Percentiles rank a stretch among this genome's conserved stretches.
phyloP scores from a whole-genome alignment of 2,888 invertebrate species.

The Caenorhabditis zanzibari region DNA sequence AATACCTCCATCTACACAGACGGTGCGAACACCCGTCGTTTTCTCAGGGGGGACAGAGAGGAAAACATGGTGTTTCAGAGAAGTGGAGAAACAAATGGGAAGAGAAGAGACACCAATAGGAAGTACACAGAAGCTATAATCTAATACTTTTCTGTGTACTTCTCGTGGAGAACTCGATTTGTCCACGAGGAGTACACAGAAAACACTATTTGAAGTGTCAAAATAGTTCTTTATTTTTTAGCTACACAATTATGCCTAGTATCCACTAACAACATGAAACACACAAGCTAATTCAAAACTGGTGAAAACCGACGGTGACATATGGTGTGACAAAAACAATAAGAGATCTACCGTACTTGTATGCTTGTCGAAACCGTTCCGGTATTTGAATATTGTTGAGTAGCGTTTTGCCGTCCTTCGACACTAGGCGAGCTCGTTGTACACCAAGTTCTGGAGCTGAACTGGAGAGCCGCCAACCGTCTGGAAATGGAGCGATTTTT shows the following conservation, averaged over 20 bases:
- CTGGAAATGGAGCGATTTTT: slow-evolving; percentile 53
- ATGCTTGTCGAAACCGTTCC: slow-evolving; percentile 68
- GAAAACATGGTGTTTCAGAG: slow-evolving; percentile 14
- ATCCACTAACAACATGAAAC: slow-evolving; percentile 2
- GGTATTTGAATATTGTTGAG: slow-evolving; percentile 77
- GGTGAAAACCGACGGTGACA: slow-evolving; percentile 14
- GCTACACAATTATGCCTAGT: background rate
- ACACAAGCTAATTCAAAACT: slow-evolving; percentile 6
- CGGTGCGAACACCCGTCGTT: slow-evolving; percentile 65
- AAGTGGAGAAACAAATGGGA: slow-evolving; percentile 10
- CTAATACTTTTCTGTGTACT: too few species aligned
- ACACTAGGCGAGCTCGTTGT: slow-evolving; percentile 75
- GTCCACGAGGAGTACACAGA: too few species aligned
- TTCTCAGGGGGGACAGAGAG: slow-evolving; percentile 35
- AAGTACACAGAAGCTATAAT: slow-evolving; percentile 5
- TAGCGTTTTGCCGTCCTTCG: slow-evolving; percentile 79
- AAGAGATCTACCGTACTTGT: slow-evolving; percentile 66
- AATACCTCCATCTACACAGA: slow-evolving; percentile 69
- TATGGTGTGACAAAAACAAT: background rate
- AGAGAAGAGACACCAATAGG: slow-evolving; percentile 7
- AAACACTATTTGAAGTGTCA: too few species aligned
- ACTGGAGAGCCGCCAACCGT: slow-evolving; percentile 70
- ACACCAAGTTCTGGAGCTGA: slow-evolving; percentile 59
- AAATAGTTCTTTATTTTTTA: too few species aligned
- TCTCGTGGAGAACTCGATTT: too few species aligned